phyloP scores from a whole-genome alignment of 1,140 invertebrate genomes.

The Drosophila repletoides region DNA sequence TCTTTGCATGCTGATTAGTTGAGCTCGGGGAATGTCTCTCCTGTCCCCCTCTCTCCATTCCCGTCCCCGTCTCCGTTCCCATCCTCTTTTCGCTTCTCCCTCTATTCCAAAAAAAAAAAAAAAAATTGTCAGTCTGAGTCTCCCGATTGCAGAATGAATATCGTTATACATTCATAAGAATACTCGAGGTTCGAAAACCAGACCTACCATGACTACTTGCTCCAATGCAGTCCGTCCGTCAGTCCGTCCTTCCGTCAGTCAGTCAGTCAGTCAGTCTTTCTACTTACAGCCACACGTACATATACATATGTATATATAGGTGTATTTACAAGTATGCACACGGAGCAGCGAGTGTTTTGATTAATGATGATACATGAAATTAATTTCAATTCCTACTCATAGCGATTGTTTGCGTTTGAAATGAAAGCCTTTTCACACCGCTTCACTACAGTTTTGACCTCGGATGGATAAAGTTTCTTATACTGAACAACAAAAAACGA shows the following conservation, averaged over 20 bases:
- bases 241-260: conserved; percentile 16
- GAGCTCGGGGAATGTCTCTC: conserved; percentile 66
- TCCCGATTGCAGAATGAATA: conserved; percentile 66
- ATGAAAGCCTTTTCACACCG: conserved; percentile 78
- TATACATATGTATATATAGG: conserved; percentile 10
- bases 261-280: conserved; percentile 20
- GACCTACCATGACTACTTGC: conserved; percentile 46
- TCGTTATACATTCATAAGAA: conserved; percentile 60
- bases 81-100: no score
- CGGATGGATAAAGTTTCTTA: no score
- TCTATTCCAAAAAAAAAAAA: no score
- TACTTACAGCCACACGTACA: conserved; percentile 8
- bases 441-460: conserved; percentile 32
- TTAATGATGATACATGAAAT: conserved; percentile 81
- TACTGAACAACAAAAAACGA: no score
- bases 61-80: background rate
- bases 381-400: conserved; percentile 75
- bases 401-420: conserved; percentile 77
- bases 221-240: conserved; percentile 24
- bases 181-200: conserved; percentile 26
- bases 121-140: conserved; percentile 28
- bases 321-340: conserved; percentile 29
- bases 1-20: conserved; percentile 80
- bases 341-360: conserved; percentile 70
- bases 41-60: background rate